Conservation (phyloP, 2,797 vertebrate genomes). For the Neoniphon sammara region DNA sequence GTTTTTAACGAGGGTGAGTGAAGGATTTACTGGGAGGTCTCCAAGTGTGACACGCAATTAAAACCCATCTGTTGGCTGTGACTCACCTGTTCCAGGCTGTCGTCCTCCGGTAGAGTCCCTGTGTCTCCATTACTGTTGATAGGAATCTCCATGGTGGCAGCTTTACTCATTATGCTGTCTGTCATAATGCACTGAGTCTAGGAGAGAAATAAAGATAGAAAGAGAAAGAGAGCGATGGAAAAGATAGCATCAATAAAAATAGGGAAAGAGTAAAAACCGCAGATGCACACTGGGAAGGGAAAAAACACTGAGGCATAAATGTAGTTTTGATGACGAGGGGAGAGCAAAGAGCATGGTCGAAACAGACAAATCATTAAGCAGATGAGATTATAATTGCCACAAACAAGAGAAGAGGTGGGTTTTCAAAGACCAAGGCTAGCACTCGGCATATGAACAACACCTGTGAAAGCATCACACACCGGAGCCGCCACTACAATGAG, state of each 20-base stretch:
- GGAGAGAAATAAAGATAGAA: neutral
- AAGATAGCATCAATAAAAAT: no score
- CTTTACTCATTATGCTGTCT: conserved; percentile 90
- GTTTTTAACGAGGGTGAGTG: conserved; percentile 18
- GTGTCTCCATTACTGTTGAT: conserved; percentile 89
- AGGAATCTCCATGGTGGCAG: conserved; percentile 91
- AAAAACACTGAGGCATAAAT: conserved; percentile 21
- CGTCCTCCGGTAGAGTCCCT: conserved; percentile 85
- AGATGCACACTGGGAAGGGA: neutral
- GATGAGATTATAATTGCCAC: conserved; percentile 56
- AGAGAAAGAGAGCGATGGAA: neutral
- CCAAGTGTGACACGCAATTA: neutral
- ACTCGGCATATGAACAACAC: conserved; percentile 55
- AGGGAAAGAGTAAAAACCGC: no score
- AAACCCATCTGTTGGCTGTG: neutral
- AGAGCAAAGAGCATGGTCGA: conserved; percentile 48
- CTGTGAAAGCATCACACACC: conserved; percentile 33
- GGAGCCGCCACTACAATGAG: conserved; percentile 48
- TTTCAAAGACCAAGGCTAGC: conserved; percentile 69
- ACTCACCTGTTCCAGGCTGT: conserved; percentile 88
- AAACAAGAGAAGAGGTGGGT: conserved; percentile 49
- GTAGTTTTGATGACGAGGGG: conserved; percentile 38
- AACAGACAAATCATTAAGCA: conserved; percentile 55
- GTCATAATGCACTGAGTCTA: conserved; percentile 86
- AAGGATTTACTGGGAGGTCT: neutral